phyloP scores from a whole-genome alignment of 1,140 invertebrate species.

The Hylyphantes graminicola region DNA sequence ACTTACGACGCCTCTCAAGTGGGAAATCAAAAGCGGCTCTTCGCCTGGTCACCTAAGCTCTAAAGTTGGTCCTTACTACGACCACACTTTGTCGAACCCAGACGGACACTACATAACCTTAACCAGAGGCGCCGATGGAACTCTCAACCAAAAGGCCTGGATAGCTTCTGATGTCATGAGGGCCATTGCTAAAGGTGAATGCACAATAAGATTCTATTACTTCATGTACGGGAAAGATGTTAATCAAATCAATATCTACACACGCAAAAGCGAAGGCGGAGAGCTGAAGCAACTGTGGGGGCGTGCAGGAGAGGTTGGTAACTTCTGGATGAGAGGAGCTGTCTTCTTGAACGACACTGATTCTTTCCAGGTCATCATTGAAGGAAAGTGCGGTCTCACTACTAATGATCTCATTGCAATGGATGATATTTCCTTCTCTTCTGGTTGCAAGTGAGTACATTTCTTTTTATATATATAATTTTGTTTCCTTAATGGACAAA shows the following conservation, averaged over 20 bases:
- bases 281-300: constrained; percentile 10
- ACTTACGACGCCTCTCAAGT: constrained; percentile 14
- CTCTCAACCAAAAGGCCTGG: constrained; percentile 53
- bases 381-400: constrained; percentile 48
- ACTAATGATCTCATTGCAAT: constrained; percentile 60
- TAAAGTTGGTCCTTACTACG: constrained; percentile 59
- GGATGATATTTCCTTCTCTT: constrained; percentile 62
- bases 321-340: constrained; percentile 55
- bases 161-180: constrained; percentile 51
- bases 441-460: constrained; percentile 58
- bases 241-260: constrained; percentile 64
- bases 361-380: constrained; percentile 60
- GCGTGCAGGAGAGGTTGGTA: constrained; percentile 20
- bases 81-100: constrained; percentile 53
- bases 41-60: neutral
- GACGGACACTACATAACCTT: constrained; percentile 56
- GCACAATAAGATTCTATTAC: constrained; percentile 65
- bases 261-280: constrained; percentile 15
- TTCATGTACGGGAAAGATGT: constrained; percentile 66
- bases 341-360: constrained; percentile 20
- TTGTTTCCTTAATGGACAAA: no score
- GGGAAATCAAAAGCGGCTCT: constrained; percentile 43
- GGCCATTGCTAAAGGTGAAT: neutral
- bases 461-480: neutral
- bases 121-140: neutral